Conservation (phyloP, 1,140 invertebrate species). For the Zaprionus ghesquierei region DNA sequence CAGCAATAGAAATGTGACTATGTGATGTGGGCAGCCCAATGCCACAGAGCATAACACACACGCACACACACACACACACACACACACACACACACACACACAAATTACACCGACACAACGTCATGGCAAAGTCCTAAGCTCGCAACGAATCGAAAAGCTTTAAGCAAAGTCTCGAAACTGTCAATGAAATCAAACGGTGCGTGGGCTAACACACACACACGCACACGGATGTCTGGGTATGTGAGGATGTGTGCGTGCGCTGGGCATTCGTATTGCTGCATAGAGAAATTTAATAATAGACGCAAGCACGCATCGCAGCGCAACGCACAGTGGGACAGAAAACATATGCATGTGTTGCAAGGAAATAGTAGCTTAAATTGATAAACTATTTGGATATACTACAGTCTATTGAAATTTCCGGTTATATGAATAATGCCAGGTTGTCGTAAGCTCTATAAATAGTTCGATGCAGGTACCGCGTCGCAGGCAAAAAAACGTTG, state of each 20-base stretch:
- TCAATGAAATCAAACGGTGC: slow-evolving; percentile 58
- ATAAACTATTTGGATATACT: background rate
- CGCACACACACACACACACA: background rate
- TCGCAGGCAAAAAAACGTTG: background rate
- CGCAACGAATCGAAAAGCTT: slow-evolving; percentile 30
- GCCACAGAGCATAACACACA: slow-evolving; percentile 28
- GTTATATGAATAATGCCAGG: background rate
- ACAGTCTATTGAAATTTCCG: background rate
- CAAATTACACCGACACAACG: no score
- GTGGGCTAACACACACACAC: slow-evolving; percentile 21
- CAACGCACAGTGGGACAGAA: slow-evolving; percentile 28
- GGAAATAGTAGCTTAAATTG: background rate
- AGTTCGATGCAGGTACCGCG: background rate
- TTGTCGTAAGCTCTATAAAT: background rate
- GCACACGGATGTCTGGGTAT: background rate
- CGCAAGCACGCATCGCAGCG: slow-evolving; percentile 18
- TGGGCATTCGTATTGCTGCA: slow-evolving; percentile 24
- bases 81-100: background rate
- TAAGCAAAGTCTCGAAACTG: slow-evolving; percentile 37
- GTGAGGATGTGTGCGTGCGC: slow-evolving; percentile 10
- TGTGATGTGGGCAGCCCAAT: slow-evolving; percentile 50
- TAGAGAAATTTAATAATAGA: slow-evolving; percentile 69
- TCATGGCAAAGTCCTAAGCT: slow-evolving; percentile 42
- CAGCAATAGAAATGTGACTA: background rate
- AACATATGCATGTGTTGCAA: background rate